phyloP scores from a whole-genome alignment of 2,113 vertebrate genomes.

The Mus musculus region DNA sequence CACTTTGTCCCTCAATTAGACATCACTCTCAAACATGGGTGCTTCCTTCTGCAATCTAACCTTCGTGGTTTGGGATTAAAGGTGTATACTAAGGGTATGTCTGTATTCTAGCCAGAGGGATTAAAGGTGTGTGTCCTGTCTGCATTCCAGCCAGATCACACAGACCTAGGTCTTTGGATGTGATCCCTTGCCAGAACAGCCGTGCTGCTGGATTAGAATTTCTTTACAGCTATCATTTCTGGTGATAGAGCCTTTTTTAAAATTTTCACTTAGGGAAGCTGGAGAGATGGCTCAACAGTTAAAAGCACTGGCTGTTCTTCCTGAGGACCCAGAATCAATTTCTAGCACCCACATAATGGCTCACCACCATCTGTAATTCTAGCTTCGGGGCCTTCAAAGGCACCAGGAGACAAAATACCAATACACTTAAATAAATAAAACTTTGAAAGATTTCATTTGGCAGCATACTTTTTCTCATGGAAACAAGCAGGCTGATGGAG shows the following conservation, averaged over 20 bases:
- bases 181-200: too few relatives aligned
- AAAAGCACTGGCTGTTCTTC: background rate
- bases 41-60: too few relatives aligned
- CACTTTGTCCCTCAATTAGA: too few relatives aligned
- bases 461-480: background rate
- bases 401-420: background rate
- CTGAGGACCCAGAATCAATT: background rate
- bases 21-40: too few relatives aligned
- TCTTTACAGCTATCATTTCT: background rate
- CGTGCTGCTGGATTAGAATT: too few relatives aligned
- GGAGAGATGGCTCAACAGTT: background rate
- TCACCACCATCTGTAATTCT: background rate
- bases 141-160: too few relatives aligned
- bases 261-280: background rate
- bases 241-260: background rate
- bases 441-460: constrained; percentile 8
- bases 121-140: too few relatives aligned
- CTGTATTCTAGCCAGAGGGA: too few relatives aligned
- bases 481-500: constrained; percentile 28
- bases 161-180: too few relatives aligned
- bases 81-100: too few relatives aligned
- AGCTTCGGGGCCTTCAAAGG: background rate
- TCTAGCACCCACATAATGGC: background rate
- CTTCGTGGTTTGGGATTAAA: too few relatives aligned
- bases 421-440: background rate